Base-by-base conservation (phyloP, 2,888 invertebrate species). In the Plagodis pulveraria region DNA sequence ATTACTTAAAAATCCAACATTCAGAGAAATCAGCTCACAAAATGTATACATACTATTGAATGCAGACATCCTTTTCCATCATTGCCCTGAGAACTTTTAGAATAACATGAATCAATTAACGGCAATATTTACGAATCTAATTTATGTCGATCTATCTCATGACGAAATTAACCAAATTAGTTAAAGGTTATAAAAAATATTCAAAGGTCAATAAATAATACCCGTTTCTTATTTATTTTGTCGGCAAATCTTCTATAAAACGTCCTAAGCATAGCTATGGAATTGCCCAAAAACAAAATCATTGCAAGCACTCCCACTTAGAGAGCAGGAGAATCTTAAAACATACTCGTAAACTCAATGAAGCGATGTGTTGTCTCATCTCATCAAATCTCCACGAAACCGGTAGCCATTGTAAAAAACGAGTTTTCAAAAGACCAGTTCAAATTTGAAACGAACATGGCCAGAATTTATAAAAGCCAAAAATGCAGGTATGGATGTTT, bases 331-430 rank as follows among this genome's bases (percentile, higher is more conserved):
- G 54, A 51, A 62, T 58, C 49, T 57, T 60, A 54, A 55, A 55
- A 47, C 50, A 54, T 58, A 51, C 63, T 62, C 66, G 58, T 51
- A 50, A 59, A 50, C 63, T 62, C 62, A 65, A 63, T 69, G 65
- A 65, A 58, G 65, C 67, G 54, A 66, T 62, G 58, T 63, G 63
- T 59, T 58, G 65, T 69, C 63, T 63, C 66, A 59, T 64, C 64
- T 66, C 59, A 56, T 67, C 63, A 69, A 57, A 67, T 62, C 57
- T 64, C 56, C 47, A 62, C 52, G 52, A 60, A 69, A 69, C 69
- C 67, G 67, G 69, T 69, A 69, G 69, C 64, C 65, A 66, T 69
- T 69, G 64, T 60, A 52, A 55, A 63, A 64, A 67, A 69, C 65
- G 58, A 38, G 69, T 67, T 69, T 56, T 64, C 58, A 58, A 62